These are phyloP conservation scores for Manduca sexta DNA, from an alignment of 1,140 invertebrate species.

Conservation along the genomic window DNA sequence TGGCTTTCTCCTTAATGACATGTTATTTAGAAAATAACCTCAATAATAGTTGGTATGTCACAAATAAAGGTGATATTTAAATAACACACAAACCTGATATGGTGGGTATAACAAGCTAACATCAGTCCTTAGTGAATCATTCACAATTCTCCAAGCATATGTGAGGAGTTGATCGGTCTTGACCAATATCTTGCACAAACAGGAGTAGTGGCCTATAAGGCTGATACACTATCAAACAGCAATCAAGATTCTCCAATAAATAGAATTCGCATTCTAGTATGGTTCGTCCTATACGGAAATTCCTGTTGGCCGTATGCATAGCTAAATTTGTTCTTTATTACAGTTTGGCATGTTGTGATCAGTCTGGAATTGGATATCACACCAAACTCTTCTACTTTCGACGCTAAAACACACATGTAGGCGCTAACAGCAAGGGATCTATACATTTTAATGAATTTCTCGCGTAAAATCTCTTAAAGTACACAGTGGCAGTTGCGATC, in stretches of 20 bases:
- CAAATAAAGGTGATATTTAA: background rate
- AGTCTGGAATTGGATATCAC: slow-evolving; percentile 97
- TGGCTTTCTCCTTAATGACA: too few relatives aligned
- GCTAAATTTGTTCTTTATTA: slow-evolving; percentile 97
- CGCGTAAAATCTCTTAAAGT: slow-evolving; percentile 99
- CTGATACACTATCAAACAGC: slow-evolving; percentile 98
- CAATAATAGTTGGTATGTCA: too few relatives aligned
- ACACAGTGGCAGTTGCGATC: slow-evolving; percentile 99
- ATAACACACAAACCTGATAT: slow-evolving; percentile 87
- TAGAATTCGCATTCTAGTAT: slow-evolving; percentile 99
- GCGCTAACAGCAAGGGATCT: slow-evolving; percentile 96
- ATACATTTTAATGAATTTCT: slow-evolving; percentile 98
- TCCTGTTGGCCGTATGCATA: slow-evolving; percentile 94
- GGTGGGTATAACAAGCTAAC: slow-evolving; percentile 97
- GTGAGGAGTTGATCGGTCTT: slow-evolving; percentile 92
- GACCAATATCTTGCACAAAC: slow-evolving; percentile 92
- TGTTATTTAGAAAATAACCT: too few relatives aligned
- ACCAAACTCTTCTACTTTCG: slow-evolving; percentile 99
- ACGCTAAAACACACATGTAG: slow-evolving; percentile 98
- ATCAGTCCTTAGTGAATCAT: slow-evolving; percentile 98
- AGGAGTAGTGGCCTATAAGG: slow-evolving; percentile 95
- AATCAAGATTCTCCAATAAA: slow-evolving; percentile 98
- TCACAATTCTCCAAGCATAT: slow-evolving; percentile 96
- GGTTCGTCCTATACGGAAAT: slow-evolving; percentile 96
- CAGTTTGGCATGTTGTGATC: slow-evolving; percentile 95